A percentile compares a stretch with the other conserved stretches of the same genome.
Evolutionary conservation across 2,888 invertebrate species (phyloP).

Genomic region (Coelinius sp.): DNA sequence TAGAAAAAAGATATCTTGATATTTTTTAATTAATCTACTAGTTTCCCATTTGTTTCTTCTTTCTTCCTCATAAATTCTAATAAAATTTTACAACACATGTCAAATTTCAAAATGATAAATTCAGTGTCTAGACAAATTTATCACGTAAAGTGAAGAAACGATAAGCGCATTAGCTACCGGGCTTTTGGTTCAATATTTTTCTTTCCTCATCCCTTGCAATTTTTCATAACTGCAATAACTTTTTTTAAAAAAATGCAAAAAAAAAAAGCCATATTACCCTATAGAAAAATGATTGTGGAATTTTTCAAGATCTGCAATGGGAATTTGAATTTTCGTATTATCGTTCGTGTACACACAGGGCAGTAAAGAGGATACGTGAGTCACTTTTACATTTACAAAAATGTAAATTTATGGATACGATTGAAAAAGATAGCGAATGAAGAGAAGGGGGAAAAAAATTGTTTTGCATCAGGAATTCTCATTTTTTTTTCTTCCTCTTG

Average conservation of each 20-base stretch:
- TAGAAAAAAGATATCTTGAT: too few species aligned
- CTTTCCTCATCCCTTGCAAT: not conserved
- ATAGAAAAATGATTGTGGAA: not conserved
- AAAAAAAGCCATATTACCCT: not conserved
- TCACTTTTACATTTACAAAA: conserved; percentile 17
- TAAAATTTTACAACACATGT: not conserved
- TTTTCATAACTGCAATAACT: not conserved
- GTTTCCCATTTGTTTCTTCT: not conserved
- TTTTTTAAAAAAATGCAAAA: not conserved
- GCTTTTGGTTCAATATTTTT: not conserved
- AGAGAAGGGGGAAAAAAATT: not conserved
- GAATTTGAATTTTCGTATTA: conserved; percentile 3
- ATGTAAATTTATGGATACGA: conserved; percentile 3
- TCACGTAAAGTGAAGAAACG: not conserved
- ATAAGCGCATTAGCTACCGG: not conserved
- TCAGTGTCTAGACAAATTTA: not conserved
- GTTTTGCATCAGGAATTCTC: conserved; percentile 1
- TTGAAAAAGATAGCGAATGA: conserved; percentile 8
- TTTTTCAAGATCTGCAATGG: not conserved
- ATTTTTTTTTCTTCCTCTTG: not conserved
- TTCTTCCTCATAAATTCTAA: not conserved
- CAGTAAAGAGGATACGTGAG: conserved; percentile 8
- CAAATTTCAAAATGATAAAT: not conserved
- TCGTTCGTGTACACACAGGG: not conserved
- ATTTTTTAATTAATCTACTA: too few species aligned